These are phyloP conservation scores for Loris lydekkerianus DNA, from an alignment of 2,797 vertebrate genomes.

Conservation along the genomic window DNA sequence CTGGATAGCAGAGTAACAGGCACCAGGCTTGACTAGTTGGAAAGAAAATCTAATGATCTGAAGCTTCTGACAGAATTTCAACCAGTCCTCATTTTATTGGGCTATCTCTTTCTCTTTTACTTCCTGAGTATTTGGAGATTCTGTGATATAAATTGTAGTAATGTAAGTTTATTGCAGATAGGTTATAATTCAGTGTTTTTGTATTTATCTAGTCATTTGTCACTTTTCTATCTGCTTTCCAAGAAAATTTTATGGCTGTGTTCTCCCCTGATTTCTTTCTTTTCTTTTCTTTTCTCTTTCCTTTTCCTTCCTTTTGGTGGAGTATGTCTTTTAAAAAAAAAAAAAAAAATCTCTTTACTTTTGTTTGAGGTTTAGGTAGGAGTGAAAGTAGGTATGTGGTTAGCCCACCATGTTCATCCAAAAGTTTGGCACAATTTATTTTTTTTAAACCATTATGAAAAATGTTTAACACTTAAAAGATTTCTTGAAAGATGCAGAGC, in stretches of 20 bases:
- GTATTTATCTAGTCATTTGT: slow-evolving; percentile 15
- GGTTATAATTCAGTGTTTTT: not conserved
- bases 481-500: slow-evolving; percentile 26
- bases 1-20: not conserved
- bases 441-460: too few relatives aligned
- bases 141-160: not conserved
- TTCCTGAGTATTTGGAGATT: not conserved
- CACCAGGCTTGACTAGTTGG: not conserved
- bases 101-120: not conserved
- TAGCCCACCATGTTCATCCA: not conserved
- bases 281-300: slow-evolving; percentile 1
- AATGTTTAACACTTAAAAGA: not conserved
- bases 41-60: slow-evolving; percentile 5
- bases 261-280: not conserved
- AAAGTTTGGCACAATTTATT: not conserved
- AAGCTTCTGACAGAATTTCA: slow-evolving; percentile 53
- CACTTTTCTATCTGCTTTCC: not conserved
- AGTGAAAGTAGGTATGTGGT: not conserved
- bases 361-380: slow-evolving; percentile 27
- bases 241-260: slow-evolving; percentile 51
- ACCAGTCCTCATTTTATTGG: slow-evolving; percentile 35
- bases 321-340: not conserved
- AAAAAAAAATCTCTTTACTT: not conserved
- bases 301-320: not conserved
- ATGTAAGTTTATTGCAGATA: not conserved